These are phyloP conservation scores for Enteromius fasciolatus DNA, from an alignment of 2,797 vertebrate species.

Conservation along the genomic window DNA sequence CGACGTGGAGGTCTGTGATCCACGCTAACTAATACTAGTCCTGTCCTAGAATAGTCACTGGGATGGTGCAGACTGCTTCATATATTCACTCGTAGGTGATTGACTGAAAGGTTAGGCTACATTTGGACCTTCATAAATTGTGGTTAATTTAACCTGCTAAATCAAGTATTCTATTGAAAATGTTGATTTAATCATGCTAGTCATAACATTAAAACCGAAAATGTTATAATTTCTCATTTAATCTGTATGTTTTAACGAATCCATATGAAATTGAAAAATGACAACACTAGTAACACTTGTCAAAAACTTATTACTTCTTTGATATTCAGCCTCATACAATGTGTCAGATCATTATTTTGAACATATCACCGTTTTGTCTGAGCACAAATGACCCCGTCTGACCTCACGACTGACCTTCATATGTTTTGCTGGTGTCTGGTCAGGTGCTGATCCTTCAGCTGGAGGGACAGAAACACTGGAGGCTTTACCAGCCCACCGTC, in stretches of 20 bases:
- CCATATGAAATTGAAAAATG: neutral
- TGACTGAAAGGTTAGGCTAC: too few species aligned
- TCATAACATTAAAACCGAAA: too few species aligned
- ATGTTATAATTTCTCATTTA: too few species aligned
- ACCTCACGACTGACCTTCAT: slow-evolving; percentile 49
- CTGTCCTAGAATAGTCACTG: too few species aligned
- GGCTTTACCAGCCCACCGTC: slow-evolving; percentile 84
- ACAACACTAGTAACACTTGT: neutral
- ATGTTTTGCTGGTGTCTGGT: slow-evolving; percentile 2
- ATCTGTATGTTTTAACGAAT: neutral
- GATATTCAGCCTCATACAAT: neutral
- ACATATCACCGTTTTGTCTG: neutral
- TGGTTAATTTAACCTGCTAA: too few species aligned
- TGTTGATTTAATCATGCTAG: too few species aligned
- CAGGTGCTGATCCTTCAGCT: slow-evolving; percentile 93
- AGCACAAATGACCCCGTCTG: neutral
- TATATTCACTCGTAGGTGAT: too few species aligned
- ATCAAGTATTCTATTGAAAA: too few species aligned
- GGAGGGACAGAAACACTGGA: slow-evolving; percentile 91
- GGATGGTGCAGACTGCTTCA: too few species aligned
- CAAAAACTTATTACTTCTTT: too few species aligned
- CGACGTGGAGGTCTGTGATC: slow-evolving; percentile 85
- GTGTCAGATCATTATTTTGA: neutral
- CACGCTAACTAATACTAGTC: neutral
- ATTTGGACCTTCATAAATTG: too few species aligned